Base-by-base conservation (phyloP, 2,888 invertebrate species). In the Heliconius cydno region DNA sequence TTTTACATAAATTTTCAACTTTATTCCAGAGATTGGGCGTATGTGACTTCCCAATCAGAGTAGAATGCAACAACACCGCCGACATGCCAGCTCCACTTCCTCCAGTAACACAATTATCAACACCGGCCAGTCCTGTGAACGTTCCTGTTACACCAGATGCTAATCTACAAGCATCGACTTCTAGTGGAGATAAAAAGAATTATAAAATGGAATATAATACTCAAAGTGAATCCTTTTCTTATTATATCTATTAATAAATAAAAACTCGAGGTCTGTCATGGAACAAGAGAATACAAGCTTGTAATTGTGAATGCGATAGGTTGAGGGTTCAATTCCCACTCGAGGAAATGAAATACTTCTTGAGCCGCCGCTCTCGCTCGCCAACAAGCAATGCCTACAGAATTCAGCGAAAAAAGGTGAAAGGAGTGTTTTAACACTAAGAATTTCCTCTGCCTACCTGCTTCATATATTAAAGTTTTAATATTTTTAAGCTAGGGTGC, bases 1-100 rank as follows among this genome's bases (percentile, higher is more conserved):
- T 65, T 25, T 65, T 52, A 34, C 52, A 72, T 41, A n/a, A 19
- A 9, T 4, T 25, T 34, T 28, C 25, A 41, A 52, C 30, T 41
- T 4, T 38, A 57, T 70, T 95, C 80, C 90, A 97, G 96, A 90
- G 92, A 75, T 89, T 96, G 7, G 96, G 96, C 52, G 95, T 97
- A 28, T 97, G 97, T 83, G 97, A 97, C 87, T 97, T 96, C 84
- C 92, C 95, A 0, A 90, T 95, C 71, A 93, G 95, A 78, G 96
- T 97, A 0, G 95, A 96, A 85, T 97, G 97, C 84, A 85, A 87
- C 67, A 74, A 77, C 81, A 79, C 80, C 28, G 63, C 79, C 30
- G 70, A 34, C 30, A 34, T 76, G 34, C 67, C 79, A n/a, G 41
- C 81, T 3, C 80, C 83, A 22, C 28, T 80, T 13, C 66, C 79